phyloP scores from a whole-genome alignment of 2,888 invertebrate genomes.

The Itoplectis maculator region DNA sequence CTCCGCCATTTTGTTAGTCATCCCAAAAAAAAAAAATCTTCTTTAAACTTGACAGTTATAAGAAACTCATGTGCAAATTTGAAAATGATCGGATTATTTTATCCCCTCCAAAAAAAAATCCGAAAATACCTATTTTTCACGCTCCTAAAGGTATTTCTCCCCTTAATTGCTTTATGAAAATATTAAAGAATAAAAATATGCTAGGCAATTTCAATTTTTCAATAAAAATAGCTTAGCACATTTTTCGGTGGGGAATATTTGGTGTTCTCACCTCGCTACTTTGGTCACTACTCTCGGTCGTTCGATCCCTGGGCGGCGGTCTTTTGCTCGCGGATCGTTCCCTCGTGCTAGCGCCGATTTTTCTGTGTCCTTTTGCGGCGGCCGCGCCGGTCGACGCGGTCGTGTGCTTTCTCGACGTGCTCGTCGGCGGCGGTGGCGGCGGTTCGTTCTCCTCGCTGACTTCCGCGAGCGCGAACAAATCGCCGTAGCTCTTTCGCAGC shows the following conservation, averaged over 20 bases:
- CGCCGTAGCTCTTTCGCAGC: constrained; percentile 95
- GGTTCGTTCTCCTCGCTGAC: constrained; percentile 90
- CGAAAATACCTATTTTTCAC: no score
- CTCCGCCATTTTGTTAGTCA: no score
- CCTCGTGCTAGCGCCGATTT: constrained; percentile 79
- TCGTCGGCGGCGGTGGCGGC: constrained; percentile 86
- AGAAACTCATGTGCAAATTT: no score
- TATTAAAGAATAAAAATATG: background rate
- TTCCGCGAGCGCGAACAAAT: constrained; percentile 95
- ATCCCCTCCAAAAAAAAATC: no score
- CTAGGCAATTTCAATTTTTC: no score
- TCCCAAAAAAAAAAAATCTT: no score
- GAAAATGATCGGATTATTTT: no score
- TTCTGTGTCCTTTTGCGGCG: constrained; percentile 76
- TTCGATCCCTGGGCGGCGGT: constrained; percentile 79
- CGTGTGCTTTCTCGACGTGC: constrained; percentile 84
- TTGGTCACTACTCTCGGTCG: constrained; percentile 88
- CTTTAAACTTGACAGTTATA: no score
- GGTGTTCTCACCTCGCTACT: constrained; percentile 90
- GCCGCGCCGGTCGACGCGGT: constrained; percentile 75
- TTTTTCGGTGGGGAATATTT: constrained; percentile 29
- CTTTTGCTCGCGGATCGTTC: constrained; percentile 80
- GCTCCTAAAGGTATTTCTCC: no score
- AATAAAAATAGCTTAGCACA: no score
- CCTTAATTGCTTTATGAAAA: no score